These are phyloP conservation scores for Drosophila lacicola DNA, from an alignment of 2,888 invertebrate genomes.

Conservation along the genomic window DNA sequence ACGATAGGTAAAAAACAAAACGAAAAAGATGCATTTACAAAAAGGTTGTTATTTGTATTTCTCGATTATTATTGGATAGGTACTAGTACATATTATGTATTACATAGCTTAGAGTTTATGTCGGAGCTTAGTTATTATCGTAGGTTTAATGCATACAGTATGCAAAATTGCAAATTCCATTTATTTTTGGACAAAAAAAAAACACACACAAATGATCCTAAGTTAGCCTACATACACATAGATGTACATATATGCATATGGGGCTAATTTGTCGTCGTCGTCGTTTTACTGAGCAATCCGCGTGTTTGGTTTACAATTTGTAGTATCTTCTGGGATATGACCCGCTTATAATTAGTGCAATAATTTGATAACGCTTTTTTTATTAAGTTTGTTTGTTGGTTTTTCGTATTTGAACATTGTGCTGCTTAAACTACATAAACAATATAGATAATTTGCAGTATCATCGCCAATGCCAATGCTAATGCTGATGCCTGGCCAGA, in stretches of 20 bases:
- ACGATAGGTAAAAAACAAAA: constrained; percentile 40
- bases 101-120: constrained; percentile 56
- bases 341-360: constrained; percentile 60
- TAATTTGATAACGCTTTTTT: constrained; percentile 61
- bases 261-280: constrained; percentile 23
- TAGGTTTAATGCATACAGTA: constrained; percentile 68
- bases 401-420: constrained; percentile 54
- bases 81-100: constrained; percentile 62
- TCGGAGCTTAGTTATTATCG: constrained; percentile 54
- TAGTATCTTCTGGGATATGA: constrained; percentile 39
- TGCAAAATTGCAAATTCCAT: constrained; percentile 63
- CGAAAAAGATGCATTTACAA: constrained; percentile 55
- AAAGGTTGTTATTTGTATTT: constrained; percentile 63
- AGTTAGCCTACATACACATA: constrained; percentile 30
- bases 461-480: constrained; percentile 52
- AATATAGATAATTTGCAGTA: constrained; percentile 42
- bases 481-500: constrained; percentile 38
- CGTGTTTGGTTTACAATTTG: constrained; percentile 44
- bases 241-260: constrained; percentile 1
- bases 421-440: constrained; percentile 50
- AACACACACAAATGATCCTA: constrained; percentile 51
- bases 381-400: constrained; percentile 18
- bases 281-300: constrained; percentile 44
- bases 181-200: constrained; percentile 46
- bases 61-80: constrained; percentile 51